These are phyloP conservation scores for Leptothorax acervorum DNA, from an alignment of 2,888 invertebrate genomes.

Conservation along the genomic window DNA sequence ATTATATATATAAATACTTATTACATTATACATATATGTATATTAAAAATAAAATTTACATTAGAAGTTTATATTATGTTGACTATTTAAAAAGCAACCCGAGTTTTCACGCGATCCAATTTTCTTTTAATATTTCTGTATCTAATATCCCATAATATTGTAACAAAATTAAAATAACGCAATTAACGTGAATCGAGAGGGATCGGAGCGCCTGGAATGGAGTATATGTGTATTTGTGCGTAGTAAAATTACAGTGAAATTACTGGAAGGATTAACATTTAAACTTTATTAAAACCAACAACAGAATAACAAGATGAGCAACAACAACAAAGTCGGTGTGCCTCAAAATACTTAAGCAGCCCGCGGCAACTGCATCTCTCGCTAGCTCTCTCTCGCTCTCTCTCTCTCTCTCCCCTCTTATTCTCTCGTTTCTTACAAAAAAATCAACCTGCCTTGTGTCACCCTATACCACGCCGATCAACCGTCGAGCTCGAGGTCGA, in stretches of 20 bases:
- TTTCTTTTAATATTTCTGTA: neutral
- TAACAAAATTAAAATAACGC: neutral
- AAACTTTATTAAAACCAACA: constrained; percentile 81
- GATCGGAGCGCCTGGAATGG: constrained; percentile 2
- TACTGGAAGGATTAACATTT: constrained; percentile 64
- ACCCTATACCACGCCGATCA: constrained; percentile 61
- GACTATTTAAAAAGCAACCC: too few species aligned
- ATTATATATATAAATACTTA: too few species aligned
- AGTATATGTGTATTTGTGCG: neutral
- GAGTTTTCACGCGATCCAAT: neutral
- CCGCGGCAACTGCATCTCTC: constrained; percentile 59
- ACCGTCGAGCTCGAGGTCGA: constrained; percentile 61
- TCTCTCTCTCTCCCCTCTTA: neutral
- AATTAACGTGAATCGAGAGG: neutral
- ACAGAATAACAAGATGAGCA: constrained; percentile 74
- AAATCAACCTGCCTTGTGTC: constrained; percentile 68
- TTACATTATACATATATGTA: too few species aligned
- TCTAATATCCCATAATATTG: neutral
- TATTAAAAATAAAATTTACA: too few species aligned
- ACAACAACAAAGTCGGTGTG: constrained; percentile 69
- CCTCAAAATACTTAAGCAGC: constrained; percentile 56
- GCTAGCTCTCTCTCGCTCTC: constrained; percentile 13
- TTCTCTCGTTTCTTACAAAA: constrained; percentile 51
- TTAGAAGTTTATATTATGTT: too few species aligned
- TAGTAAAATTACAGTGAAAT: constrained; percentile 2